phyloP scores from a whole-genome alignment of 2,888 invertebrate genomes.

The Ceraclea dissimilis region DNA sequence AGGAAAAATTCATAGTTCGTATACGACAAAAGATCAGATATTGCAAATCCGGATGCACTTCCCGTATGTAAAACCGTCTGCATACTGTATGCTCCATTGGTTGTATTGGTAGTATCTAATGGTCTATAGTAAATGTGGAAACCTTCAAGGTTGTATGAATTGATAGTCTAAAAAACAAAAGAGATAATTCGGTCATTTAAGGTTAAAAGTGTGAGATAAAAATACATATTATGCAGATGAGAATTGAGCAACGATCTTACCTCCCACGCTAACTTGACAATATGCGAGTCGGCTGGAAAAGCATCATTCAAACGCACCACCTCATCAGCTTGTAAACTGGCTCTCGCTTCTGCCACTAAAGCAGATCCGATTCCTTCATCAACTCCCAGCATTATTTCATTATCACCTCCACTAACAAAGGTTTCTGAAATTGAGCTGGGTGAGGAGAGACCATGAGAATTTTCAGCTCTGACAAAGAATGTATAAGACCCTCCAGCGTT shows the following conservation, averaged over 20 bases:
- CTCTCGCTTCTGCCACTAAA: slow-evolving; percentile 63
- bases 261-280: slow-evolving; percentile 85
- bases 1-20: slow-evolving; percentile 89
- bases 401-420: slow-evolving; percentile 50
- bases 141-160: slow-evolving; percentile 75
- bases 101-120: slow-evolving; percentile 48
- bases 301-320: slow-evolving; percentile 77
- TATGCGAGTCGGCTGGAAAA: slow-evolving; percentile 74
- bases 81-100: slow-evolving; percentile 60
- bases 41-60: slow-evolving; percentile 69
- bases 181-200: not conserved
- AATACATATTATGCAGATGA: not conserved
- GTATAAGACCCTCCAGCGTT: slow-evolving; percentile 77
- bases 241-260: slow-evolving; percentile 37
- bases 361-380: slow-evolving; percentile 42
- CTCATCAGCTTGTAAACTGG: slow-evolving; percentile 64
- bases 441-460: slow-evolving; percentile 74
- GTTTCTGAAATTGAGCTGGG: slow-evolving; percentile 75
- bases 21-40: slow-evolving; percentile 74
- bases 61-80: slow-evolving; percentile 74
- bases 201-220: too few relatives aligned
- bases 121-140: slow-evolving; percentile 75
- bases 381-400: slow-evolving; percentile 39
- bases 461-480: slow-evolving; percentile 84
- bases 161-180: slow-evolving; percentile 46